Base-by-base conservation (phyloP, 2,888 invertebrate genomes). In the Norana najaformis region DNA sequence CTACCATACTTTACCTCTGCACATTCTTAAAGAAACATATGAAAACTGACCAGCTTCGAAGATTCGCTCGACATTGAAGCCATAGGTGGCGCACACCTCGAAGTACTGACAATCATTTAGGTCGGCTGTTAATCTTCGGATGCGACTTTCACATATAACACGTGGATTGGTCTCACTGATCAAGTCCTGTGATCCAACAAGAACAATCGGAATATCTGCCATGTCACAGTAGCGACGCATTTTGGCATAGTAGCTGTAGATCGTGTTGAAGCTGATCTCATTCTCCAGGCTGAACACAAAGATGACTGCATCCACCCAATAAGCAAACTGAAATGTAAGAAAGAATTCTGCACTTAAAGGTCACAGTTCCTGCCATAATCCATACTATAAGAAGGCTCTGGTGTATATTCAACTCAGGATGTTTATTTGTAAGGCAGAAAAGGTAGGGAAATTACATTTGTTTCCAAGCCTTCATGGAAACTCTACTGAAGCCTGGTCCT, bases 231-330 rank as follows among this genome's bases (percentile, higher is more conserved):
- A 85, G 13, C 37, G 85, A 36, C 85, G 37, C 98, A 99, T 98
- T 96, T 98, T 98, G 94, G 97, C 97, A 96, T 98, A 98, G 95
- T 98, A 98, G 95, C 97, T 97, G 95, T 98, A 97, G 94, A 99
- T 97, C 93, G 98, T 97, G 95, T 98, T 98, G 96, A 99, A 99
- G 94, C 98, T 98, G 94, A 97, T 96, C 95, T 98, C 98, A 96
- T 97, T 98, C 95, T 98, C 98, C 94, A 99, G 96, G 95, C 98
- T 98, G 96, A 99, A 99, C 92, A 99, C 99, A 95, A 99, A 98
- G 94, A 99, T 97, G 93, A 99, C 97, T 91, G 99, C 99, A 95
- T 99, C 99, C 94, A 99, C 98, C 99, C 99, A 99, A 93, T 98
- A 97, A 93, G 98, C 97, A 95, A 99, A 99, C 98, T 99, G 96